Evolutionary conservation across 1,140 invertebrate species (phyloP).

Genomic region (Drosophila punjabiensis): DNA sequence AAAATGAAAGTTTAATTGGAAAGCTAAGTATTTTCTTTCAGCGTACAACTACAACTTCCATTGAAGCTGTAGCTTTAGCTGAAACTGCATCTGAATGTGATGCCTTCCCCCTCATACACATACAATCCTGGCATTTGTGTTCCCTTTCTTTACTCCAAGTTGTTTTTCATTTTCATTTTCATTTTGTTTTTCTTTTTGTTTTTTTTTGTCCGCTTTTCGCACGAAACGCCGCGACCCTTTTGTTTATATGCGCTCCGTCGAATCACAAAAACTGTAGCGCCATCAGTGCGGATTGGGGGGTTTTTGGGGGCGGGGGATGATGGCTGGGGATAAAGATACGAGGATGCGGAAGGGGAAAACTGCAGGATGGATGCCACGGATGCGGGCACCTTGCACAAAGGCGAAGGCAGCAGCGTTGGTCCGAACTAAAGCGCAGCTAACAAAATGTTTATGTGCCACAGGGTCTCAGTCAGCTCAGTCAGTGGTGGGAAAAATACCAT

Average conservation of each 20-base stretch:
- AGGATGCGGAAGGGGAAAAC: conserved; percentile 1
- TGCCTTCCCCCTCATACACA: conserved; percentile 4
- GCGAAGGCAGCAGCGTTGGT: conserved; percentile 37
- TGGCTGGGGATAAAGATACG: conserved; percentile 2
- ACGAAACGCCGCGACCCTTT: conserved; percentile 65
- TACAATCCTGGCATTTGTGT: conserved; percentile 38
- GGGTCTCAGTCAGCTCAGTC: conserved; percentile 9
- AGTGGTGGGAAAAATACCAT: conserved; percentile 18
- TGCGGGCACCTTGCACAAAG: conserved; percentile 66
- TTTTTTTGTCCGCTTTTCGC: conserved; percentile 57
- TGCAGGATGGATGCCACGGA: conserved; percentile 29
- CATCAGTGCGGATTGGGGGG: conserved; percentile 42
- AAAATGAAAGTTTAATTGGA: neutral
- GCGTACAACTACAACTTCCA: conserved; percentile 17
- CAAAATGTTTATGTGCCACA: conserved; percentile 77
- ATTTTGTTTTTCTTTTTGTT: conserved; percentile 48
- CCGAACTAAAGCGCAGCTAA: conserved; percentile 71
- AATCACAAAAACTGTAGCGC: conserved; percentile 77
- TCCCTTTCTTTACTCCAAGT: conserved; percentile 36
- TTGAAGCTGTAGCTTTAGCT: conserved; percentile 20
- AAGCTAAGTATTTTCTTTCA: neutral
- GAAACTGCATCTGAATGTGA: conserved; percentile 43
- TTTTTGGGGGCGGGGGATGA: neutral
- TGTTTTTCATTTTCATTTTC: conserved; percentile 60
- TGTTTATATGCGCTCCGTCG: conserved; percentile 79